These are phyloP conservation scores for Heterodera filipjevi DNA, from an alignment of 2,888 invertebrate species.

Conservation along the genomic window DNA sequence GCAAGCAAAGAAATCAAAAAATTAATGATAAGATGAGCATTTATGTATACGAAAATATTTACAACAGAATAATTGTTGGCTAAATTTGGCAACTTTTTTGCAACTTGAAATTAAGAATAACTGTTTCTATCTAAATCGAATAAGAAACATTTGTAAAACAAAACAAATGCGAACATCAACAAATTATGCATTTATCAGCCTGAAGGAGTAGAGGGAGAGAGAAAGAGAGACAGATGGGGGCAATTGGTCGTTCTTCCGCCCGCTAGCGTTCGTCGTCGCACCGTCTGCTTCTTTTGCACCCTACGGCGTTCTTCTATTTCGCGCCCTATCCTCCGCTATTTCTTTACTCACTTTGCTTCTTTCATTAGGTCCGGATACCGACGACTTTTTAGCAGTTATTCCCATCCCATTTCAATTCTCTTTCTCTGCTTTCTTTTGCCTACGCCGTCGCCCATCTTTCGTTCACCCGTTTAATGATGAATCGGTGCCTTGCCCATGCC, in stretches of 20 bases:
- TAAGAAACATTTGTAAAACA: not conserved
- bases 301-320: not conserved
- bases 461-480: constrained; percentile 4
- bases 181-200: not conserved
- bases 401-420: not conserved
- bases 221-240: not conserved
- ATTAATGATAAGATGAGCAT: not conserved
- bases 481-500: constrained; percentile 2
- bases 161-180: not conserved
- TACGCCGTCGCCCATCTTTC: not conserved
- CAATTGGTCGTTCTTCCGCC: not conserved
- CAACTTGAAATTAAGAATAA: not conserved
- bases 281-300: not conserved
- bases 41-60: not conserved
- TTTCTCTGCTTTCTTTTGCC: not conserved
- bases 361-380: not conserved
- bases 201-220: not conserved
- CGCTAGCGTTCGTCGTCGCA: not conserved
- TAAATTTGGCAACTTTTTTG: not conserved
- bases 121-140: not conserved
- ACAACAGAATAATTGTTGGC: not conserved
- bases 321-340: not conserved
- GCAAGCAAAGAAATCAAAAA: not conserved
- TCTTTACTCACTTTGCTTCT: not conserved
- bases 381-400: not conserved